phyloP scores from a whole-genome alignment of 2,113 vertebrate genomes.

The Coptodon rendalli region DNA sequence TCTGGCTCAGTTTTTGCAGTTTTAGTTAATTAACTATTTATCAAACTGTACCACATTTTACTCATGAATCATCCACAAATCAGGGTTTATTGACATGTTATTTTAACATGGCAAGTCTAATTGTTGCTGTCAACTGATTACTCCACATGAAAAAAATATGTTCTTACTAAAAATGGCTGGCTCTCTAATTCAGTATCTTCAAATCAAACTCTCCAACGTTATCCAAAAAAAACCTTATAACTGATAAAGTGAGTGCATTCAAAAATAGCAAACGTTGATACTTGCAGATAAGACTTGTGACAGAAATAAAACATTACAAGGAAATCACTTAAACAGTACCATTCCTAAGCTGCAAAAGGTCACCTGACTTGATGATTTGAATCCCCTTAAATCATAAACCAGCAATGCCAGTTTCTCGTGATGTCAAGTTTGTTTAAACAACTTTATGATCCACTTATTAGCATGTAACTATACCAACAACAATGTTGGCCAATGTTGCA shows the following conservation, averaged over 20 bases:
- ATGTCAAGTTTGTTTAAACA: background rate
- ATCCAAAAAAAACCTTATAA: accelerated
- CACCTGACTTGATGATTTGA: background rate
- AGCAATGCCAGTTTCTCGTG: accelerated
- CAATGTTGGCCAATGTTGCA: background rate
- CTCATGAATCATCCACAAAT: conserved; percentile 10
- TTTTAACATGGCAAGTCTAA: background rate
- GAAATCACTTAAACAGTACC: background rate
- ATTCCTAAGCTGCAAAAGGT: accelerated
- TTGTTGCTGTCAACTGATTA: background rate
- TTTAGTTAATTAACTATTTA: conserved; percentile 43
- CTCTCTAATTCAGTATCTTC: background rate
- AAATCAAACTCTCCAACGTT: background rate
- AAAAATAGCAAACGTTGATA: background rate
- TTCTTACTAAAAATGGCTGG: background rate
- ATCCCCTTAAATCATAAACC: background rate
- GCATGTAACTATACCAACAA: background rate
- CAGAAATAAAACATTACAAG: background rate
- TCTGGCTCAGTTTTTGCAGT: conserved; percentile 22
- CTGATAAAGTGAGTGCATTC: background rate
- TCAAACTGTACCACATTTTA: conserved; percentile 8
- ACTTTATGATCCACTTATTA: background rate
- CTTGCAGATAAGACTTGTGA: background rate
- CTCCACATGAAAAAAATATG: background rate
- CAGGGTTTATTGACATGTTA: background rate